Conservation (phyloP, 2,888 invertebrate genomes). For the Allolobophora icterica region DNA sequence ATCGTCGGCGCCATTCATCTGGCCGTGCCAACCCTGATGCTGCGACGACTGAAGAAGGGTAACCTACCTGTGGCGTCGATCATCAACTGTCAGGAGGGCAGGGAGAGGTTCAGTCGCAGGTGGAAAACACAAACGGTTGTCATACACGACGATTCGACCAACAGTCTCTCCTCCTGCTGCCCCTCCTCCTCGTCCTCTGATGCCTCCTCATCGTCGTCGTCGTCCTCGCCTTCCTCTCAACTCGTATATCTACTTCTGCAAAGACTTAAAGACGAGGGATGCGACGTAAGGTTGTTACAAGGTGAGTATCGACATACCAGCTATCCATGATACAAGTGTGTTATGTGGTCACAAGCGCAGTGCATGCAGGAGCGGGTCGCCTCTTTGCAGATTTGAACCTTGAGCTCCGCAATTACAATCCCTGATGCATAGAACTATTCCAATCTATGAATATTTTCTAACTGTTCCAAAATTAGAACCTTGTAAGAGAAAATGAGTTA, state of each 20-base stretch:
- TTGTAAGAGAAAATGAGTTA: too few species aligned
- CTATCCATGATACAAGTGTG: too few species aligned
- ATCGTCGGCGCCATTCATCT: constrained; percentile 89
- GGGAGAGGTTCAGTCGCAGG: constrained; percentile 72
- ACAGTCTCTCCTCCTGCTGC: constrained; percentile 51
- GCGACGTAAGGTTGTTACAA: constrained; percentile 80
- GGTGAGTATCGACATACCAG: constrained; percentile 70
- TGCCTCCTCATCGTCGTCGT: too few species aligned
- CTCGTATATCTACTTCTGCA: constrained; percentile 71
- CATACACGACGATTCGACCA: constrained; percentile 60
- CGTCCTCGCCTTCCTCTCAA: not conserved
- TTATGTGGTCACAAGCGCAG: too few species aligned
- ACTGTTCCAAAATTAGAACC: too few species aligned
- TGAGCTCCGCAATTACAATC: too few species aligned
- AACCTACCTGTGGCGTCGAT: constrained; percentile 87
- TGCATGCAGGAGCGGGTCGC: too few species aligned
- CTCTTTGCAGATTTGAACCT: too few species aligned
- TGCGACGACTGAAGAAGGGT: constrained; percentile 85
- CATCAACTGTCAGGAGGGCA: constrained; percentile 84
- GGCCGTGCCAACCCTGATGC: constrained; percentile 89
- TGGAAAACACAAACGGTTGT: constrained; percentile 68
- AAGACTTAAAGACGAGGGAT: constrained; percentile 84
- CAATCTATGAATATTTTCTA: too few species aligned
- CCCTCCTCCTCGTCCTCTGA: not conserved
- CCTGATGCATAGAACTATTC: too few species aligned